A percentile compares a stretch with the other conserved stretches of the same genome.
These are phyloP conservation scores for Amphiura filiformis DNA, from an alignment of 35 echinoderm and acorn worm genomes.

Conservation along the genomic window DNA sequence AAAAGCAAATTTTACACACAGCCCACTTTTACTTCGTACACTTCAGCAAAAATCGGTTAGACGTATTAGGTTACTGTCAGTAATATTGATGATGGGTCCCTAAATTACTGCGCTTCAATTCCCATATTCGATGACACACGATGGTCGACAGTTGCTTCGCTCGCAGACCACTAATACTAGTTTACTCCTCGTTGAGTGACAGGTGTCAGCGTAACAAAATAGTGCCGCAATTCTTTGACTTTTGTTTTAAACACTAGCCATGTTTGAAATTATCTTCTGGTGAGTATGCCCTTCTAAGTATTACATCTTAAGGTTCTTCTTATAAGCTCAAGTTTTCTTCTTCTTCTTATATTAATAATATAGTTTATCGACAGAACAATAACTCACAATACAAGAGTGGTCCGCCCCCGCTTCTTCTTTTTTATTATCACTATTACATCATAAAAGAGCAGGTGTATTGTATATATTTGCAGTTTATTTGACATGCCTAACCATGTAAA, in stretches of 20 bases:
- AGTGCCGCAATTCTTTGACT: neutral
- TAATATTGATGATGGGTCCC: conserved; percentile 9
- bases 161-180: neutral
- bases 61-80: neutral
- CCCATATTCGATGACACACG: neutral
- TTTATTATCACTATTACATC: too few relatives aligned
- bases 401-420: neutral
- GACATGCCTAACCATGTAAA: neutral
- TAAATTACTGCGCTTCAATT: neutral
- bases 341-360: too few relatives aligned
- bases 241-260: too few relatives aligned
- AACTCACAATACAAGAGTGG: neutral
- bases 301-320: too few relatives aligned
- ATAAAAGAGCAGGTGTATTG: neutral
- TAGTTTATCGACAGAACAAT: too few relatives aligned
- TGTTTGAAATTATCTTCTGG: too few relatives aligned
- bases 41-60: neutral
- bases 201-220: neutral
- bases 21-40: too few relatives aligned
- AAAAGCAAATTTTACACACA: too few relatives aligned
- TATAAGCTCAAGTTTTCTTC: too few relatives aligned
- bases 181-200: neutral
- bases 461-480: neutral
- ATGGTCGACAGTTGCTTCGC: neutral
- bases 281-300: too few relatives aligned